Evolutionary conservation across 2,888 invertebrate genomes (phyloP), one percentile per base, ranked within the genome.

Genomic region (Dolichomitus sp.): DNA sequence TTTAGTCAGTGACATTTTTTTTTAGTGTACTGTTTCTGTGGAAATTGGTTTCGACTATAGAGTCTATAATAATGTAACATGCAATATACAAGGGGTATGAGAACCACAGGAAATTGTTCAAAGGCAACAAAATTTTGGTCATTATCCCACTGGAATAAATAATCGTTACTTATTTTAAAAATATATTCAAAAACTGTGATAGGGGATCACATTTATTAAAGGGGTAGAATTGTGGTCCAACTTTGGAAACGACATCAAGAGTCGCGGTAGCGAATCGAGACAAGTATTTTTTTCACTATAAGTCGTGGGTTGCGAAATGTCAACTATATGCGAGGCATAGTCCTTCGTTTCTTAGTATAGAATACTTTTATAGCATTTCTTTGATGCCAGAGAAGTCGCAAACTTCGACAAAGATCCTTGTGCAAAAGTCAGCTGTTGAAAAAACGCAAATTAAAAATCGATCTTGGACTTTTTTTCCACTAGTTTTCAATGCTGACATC

Each of bases 351-450:
- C 48, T 48, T 17, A 48, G 42, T 54, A 54, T 14, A 12, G 11
- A 54, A 27, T 54, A 19, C 17, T 6, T 27, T 27, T 27, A 12
- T 54, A 27, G 11, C 23, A 27, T 54, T 27, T 54, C 27, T 54
- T 23, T 14, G 54, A 23, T 27, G 4, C 54, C 40, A 23, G 14
- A 2, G n/a, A 54, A 52, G 69, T 52, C 37, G 12, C 40, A 54
- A 23, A 9, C 52, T 52, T 69, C 37, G 69, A 69, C 52, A 52
- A 52, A 17, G 68, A 37, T 68, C 37, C 19, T 50, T 37, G 23
- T 19, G 52, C 33, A 37, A 52, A 23, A 52, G 23, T 52, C 37
- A 19, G 68, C 48, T 48, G 48, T 17, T 48, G n/a, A n/a, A 17
- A 7, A 7, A 48, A 48, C n/a, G 2, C 5, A 9, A n/a, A n/a